Evolutionary conservation across 2,113 vertebrate species (phyloP).

Genomic region (Brachyhypopomus gauderio): DNA sequence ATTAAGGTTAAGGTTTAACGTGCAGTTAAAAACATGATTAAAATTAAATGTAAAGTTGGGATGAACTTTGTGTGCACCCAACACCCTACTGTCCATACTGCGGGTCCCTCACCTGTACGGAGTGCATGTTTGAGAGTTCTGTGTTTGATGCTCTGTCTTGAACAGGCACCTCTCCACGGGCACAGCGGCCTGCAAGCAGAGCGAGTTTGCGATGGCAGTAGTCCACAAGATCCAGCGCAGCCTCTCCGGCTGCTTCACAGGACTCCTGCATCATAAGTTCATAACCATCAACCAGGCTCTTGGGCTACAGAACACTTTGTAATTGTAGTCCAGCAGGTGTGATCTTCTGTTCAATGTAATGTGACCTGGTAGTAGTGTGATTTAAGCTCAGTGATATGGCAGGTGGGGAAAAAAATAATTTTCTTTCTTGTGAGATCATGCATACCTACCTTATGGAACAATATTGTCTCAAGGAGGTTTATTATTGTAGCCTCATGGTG

Average conservation of each 20-base stretch:
- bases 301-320: neutral
- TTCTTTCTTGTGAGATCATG: too few relatives aligned
- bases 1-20: neutral
- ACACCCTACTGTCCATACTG: neutral
- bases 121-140: conserved; percentile 54
- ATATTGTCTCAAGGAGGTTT: conserved; percentile 91
- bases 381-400: neutral
- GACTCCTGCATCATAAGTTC: conserved; percentile 79
- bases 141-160: conserved; percentile 32
- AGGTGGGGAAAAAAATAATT: too few relatives aligned
- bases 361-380: neutral
- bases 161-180: conserved; percentile 29
- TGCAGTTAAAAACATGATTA: neutral
- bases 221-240: conserved; percentile 88
- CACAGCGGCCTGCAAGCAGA: conserved; percentile 72
- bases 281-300: neutral
- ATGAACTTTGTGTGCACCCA: neutral
- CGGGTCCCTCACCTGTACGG: conserved; percentile 66
- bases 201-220: conserved; percentile 93
- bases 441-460: conserved; percentile 86
- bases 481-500: conserved; percentile 91
- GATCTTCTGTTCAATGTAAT: neutral
- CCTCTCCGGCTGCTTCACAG: conserved; percentile 86
- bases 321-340: neutral
- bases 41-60: neutral